A percentile compares a stretch with the other conserved stretches of the same genome.
Evolutionary conservation across 2,113 vertebrate species (phyloP).

Genomic region (Prionailurus viverrinus): DNA sequence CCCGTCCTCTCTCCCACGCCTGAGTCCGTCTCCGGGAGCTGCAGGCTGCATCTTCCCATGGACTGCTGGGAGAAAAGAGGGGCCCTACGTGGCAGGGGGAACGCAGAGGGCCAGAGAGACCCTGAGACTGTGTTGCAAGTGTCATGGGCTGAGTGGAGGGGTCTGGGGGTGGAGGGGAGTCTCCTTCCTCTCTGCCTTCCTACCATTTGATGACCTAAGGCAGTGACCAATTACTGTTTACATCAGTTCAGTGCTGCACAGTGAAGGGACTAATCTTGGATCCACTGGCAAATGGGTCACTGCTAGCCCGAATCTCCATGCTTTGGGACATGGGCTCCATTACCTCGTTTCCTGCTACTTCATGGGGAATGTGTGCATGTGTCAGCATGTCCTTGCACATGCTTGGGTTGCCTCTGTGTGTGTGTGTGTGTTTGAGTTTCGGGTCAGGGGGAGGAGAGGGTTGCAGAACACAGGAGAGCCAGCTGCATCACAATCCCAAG

Average conservation of each 20-base stretch:
- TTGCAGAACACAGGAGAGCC: no score
- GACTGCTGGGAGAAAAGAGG: not conserved
- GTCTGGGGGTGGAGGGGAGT: not conserved
- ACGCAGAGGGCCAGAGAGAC: not conserved
- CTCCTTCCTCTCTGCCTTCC: not conserved
- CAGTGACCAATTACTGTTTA: not conserved
- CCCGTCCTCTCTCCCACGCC: no score
- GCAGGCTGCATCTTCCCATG: not conserved
- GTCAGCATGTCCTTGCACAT: no score
- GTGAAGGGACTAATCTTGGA: not conserved
- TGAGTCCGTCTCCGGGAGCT: not conserved
- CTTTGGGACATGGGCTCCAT: not conserved
- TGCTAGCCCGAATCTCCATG: no score
- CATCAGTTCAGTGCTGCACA: not conserved
- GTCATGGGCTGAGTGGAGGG: not conserved
- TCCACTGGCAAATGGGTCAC: not conserved
- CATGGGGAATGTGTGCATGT: not conserved
- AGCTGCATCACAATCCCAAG: not conserved
- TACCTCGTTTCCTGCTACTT: slow-evolving; percentile 70
- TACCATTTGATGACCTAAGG: not conserved
- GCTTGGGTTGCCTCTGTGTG: not conserved
- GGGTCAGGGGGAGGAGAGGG: not conserved
- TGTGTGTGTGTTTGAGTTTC: not conserved
- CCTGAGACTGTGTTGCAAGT: not conserved
- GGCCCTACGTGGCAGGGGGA: not conserved